A percentile compares a stretch with the other conserved stretches of the same genome.
Conservation (phyloP, 1,140 invertebrate genomes). For the Bombyx mandarina region DNA sequence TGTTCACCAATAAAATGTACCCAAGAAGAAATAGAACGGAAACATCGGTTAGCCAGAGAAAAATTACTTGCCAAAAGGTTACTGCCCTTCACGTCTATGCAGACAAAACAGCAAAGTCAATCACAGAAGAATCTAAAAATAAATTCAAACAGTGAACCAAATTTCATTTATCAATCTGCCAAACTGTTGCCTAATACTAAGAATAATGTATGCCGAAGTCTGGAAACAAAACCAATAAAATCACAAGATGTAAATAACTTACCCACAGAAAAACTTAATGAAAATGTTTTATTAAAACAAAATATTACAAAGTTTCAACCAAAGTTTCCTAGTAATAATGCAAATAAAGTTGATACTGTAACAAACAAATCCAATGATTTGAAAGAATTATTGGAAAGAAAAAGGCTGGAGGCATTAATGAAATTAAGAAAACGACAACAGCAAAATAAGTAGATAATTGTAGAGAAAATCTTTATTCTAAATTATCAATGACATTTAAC, state of each 20-base stretch:
- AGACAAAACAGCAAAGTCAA: conserved; percentile 7
- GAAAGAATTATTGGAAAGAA: conserved; percentile 50
- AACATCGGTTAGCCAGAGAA: conserved; percentile 52
- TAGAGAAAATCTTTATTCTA: no score
- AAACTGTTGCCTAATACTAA: no score
- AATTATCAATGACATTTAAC: no score
- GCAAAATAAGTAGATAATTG: conserved; percentile 11
- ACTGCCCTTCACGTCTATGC: conserved; percentile 39
- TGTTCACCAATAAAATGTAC: conserved; percentile 52
- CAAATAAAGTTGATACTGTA: conserved; percentile 3
- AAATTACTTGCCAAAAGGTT: conserved; percentile 52
- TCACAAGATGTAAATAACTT: background rate
- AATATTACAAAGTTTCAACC: conserved; percentile 22
- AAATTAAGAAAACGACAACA: conserved; percentile 40
- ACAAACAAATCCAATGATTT: conserved; percentile 20
- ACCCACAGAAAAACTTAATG: no score
- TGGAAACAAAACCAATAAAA: background rate
- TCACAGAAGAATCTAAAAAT: background rate
- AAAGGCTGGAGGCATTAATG: conserved; percentile 60
- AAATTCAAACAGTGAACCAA: background rate
- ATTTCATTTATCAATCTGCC: no score
- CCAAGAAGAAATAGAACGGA: conserved; percentile 56
- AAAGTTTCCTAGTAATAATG: conserved; percentile 21
- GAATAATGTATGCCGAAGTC: no score
- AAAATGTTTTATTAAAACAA: no score